Evolutionary conservation across 2,113 vertebrate species (phyloP), one percentile per base, ranked within the genome.

Genomic region (Nicator chloris): DNA sequence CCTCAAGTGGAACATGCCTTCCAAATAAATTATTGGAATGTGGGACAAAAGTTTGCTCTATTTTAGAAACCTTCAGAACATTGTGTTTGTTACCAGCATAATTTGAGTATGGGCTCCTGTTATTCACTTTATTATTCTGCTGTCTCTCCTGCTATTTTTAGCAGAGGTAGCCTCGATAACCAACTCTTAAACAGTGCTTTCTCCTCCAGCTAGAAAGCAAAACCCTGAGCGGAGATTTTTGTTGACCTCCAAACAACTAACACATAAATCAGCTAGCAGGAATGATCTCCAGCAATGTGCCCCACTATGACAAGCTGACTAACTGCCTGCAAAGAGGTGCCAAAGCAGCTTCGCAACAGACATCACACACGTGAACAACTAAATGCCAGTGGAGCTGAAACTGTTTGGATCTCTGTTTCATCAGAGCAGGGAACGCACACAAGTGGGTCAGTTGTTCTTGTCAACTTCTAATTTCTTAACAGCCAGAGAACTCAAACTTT

Each of bases 1-100:
- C 60, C n/a, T 93, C 47, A 82, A 93, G 83, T 71, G 69, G 92
- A 96, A 95, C 92, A 95, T 92, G 90, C 85, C 60, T 94, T 93
- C 86, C 93, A 94, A 95, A 92, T 90, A 96, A 95, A 86, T 86
- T 95, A 86, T 65, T 92, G 93, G 93, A 96, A 97, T 81, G 85
- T 90, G 45, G 90, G 88, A 96, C 93, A 95, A 86, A 86, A 90
- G 76, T 83, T 76, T 88, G 82, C 82, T 90, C 90, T 88, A 86
- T 88, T 96, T 95, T 71, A 88, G 76, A 96, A 95, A 93, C 91
- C 92, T 92, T 90, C 88, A 95, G 90, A 95, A 93, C 92, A 81
- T 13, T 64, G 64, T 92, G 90, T 91, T 93, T 96, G 93, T 88
- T 96, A 90, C 63, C 76, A 90, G 56, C 49, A 82, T 51, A 73